A percentile compares a stretch with the other conserved stretches of the same genome.
phyloP scores from a whole-genome alignment of 2,888 invertebrate species.

The Xestia c-nigrum region DNA sequence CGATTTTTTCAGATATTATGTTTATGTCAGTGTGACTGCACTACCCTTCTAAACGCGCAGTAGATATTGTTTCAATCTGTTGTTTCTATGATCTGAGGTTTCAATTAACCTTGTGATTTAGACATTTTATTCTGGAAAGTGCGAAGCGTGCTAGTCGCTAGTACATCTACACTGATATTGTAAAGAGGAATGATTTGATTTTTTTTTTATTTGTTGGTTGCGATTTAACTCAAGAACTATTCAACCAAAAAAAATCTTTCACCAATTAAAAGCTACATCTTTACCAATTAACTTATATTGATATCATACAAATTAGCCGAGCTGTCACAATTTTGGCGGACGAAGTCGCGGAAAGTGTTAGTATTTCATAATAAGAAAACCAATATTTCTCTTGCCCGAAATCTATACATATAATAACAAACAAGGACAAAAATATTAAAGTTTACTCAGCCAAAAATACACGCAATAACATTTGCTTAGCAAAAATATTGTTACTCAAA shows the following conservation, averaged over 20 bases:
- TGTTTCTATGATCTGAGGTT: too few relatives aligned
- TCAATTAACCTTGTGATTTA: too few relatives aligned
- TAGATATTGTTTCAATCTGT: neutral
- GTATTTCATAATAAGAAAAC: too few relatives aligned
- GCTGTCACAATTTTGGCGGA: too few relatives aligned
- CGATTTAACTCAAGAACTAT: too few relatives aligned
- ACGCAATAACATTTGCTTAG: conserved; percentile 21
- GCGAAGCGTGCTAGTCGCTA: neutral
- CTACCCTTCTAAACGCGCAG: neutral
- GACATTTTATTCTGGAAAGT: neutral
- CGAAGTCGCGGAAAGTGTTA: too few relatives aligned
- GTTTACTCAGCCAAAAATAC: conserved; percentile 13
- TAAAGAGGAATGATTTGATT: too few relatives aligned
- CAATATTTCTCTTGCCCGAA: neutral
- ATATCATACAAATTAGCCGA: too few relatives aligned
- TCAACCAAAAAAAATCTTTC: too few relatives aligned
- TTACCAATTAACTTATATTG: too few relatives aligned
- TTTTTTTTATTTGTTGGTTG: too few relatives aligned
- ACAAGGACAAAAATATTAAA: conserved; percentile 5
- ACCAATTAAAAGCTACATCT: too few relatives aligned
- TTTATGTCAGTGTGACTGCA: neutral
- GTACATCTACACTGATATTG: neutral
- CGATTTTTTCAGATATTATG: neutral
- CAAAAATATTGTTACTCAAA: conserved; percentile 39
- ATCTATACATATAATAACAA: conserved; percentile 1